phyloP scores from a whole-genome alignment of 1,140 invertebrate genomes.

The Diorhabda carinulata region DNA sequence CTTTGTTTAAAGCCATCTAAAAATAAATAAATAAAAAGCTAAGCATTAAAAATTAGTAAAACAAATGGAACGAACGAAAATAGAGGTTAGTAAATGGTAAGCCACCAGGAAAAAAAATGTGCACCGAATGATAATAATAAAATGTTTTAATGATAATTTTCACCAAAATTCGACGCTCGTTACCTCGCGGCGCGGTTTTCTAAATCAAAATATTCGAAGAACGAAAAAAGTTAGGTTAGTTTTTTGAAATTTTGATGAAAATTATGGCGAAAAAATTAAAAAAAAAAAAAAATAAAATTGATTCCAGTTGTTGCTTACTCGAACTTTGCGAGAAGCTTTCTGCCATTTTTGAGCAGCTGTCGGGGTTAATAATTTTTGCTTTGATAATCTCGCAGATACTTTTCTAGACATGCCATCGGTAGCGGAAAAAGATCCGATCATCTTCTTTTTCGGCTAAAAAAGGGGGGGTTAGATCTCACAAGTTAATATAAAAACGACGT shows the following conservation, averaged over 20 bases:
- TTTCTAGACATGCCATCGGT: conserved; percentile 55
- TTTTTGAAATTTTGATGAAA: too few relatives aligned
- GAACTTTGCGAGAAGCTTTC: conserved; percentile 61
- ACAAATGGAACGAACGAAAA: conserved; percentile 13
- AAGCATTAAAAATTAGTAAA: conserved; percentile 30
- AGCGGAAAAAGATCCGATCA: conserved; percentile 54
- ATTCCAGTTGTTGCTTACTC: conserved; percentile 51
- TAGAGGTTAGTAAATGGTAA: background rate
- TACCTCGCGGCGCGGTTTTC: too few relatives aligned
- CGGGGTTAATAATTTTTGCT: conserved; percentile 39
- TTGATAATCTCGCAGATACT: conserved; percentile 33
- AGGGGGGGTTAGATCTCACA: background rate
- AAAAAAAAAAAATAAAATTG: too few relatives aligned
- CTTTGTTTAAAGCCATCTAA: conserved; percentile 25
- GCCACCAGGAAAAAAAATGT: background rate
- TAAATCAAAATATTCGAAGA: too few relatives aligned
- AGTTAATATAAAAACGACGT: background rate
- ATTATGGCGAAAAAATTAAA: too few relatives aligned
- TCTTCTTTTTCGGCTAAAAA: conserved; percentile 45
- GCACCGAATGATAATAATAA: background rate
- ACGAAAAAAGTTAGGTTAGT: too few relatives aligned
- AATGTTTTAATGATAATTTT: too few relatives aligned
- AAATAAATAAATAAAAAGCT: conserved; percentile 52
- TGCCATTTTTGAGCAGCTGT: conserved; percentile 51
- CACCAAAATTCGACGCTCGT: too few relatives aligned